Percentiles rank a stretch among this genome's conserved stretches.
These are phyloP conservation scores for Premnoplex brunnescens DNA, from an alignment of 2,797 vertebrate species.

Conservation along the genomic window DNA sequence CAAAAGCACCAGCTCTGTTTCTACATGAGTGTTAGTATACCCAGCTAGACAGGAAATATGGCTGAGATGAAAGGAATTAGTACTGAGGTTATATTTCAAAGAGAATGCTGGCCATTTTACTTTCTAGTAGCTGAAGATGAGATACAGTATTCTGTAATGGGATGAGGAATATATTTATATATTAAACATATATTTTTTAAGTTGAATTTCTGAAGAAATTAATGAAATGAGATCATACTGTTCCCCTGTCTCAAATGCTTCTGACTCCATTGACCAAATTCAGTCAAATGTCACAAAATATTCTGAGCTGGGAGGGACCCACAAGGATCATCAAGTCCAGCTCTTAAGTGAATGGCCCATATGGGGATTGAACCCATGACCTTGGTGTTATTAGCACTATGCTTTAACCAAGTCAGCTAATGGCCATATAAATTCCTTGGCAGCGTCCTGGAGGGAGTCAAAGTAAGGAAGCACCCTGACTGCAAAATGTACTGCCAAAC, in stretches of 20 bases:
- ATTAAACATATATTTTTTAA: not conserved
- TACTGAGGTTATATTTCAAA: not conserved
- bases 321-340: not conserved
- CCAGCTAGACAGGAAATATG: not conserved
- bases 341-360: not conserved
- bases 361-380: not conserved
- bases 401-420: not conserved
- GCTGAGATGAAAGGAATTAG: not conserved
- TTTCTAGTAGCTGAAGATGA: not conserved
- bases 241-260: not conserved
- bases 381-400: not conserved
- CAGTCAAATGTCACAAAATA: not conserved
- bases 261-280: not conserved
- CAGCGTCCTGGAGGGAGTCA: not conserved
- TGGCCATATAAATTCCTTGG: not conserved
- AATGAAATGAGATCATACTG: not conserved
- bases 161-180: not conserved
- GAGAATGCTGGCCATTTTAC: not conserved
- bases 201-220: not conserved
- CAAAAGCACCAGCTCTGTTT: not conserved
- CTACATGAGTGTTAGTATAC: not conserved
- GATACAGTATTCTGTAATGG: not conserved
- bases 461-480: not conserved
- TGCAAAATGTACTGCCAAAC: not conserved
- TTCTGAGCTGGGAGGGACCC: not conserved